Evolutionary conservation across 2,113 vertebrate genomes (phyloP).

Genomic region (Budorcas taxicolor): DNA sequence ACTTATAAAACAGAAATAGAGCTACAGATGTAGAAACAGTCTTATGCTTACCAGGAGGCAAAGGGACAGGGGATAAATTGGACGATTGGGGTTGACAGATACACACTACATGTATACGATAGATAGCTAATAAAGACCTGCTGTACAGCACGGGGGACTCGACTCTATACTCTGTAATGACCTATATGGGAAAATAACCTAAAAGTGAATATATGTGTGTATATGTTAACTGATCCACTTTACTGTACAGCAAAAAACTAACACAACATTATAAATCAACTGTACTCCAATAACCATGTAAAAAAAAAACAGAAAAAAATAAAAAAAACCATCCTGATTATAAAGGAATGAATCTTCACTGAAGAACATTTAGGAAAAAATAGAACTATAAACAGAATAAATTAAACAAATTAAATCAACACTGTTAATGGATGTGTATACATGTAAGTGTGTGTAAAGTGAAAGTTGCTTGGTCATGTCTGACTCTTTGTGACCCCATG

Average conservation of each 20-base stretch:
- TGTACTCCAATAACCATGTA: neutral
- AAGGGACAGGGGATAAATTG: neutral
- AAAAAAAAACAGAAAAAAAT: neutral
- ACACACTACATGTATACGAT: accelerated
- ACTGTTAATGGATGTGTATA: neutral
- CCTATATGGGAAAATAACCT: neutral
- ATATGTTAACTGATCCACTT: neutral
- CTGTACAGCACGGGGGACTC: neutral
- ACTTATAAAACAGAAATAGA: neutral
- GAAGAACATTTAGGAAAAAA: neutral
- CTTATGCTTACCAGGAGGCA: neutral
- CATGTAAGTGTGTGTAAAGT: neutral
- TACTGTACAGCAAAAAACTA: neutral
- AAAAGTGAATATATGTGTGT: neutral
- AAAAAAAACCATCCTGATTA: neutral
- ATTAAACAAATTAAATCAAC: neutral
- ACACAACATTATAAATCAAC: neutral
- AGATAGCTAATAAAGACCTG: neutral
- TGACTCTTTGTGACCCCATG: neutral
- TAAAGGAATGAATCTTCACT: neutral
- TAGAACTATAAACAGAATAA: neutral
- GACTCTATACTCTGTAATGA: neutral
- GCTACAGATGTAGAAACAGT: neutral
- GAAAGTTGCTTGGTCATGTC: neutral
- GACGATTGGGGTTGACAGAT: neutral